Conservation (phyloP, 2,113 vertebrate species). For the Toxotes chatareus region DNA sequence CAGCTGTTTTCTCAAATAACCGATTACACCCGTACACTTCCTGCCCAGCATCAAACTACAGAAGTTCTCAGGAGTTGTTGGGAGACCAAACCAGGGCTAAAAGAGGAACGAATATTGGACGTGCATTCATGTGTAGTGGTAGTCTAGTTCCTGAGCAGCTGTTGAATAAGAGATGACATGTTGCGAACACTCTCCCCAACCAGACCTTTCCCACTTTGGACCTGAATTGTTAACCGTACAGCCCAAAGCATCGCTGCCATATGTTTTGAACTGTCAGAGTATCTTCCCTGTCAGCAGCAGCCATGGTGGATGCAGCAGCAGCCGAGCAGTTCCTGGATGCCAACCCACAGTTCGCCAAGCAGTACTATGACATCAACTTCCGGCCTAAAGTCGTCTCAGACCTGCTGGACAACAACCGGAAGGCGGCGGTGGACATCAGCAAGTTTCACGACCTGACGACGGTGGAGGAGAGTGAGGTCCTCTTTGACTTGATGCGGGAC, state of each 20-base stretch:
- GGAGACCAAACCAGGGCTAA: neutral
- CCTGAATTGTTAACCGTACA: neutral
- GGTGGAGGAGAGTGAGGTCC: slow-evolving; percentile 90
- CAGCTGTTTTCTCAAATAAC: neutral
- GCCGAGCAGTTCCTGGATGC: slow-evolving; percentile 91
- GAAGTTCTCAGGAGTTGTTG: neutral
- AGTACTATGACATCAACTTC: slow-evolving; percentile 86
- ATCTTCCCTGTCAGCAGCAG: slow-evolving; percentile 24
- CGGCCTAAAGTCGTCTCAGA: slow-evolving; percentile 85
- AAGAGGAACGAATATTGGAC: neutral
- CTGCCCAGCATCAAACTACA: neutral
- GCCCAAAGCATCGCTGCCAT: neutral
- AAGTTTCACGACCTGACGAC: slow-evolving; percentile 78
- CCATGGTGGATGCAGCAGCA: slow-evolving; percentile 83
- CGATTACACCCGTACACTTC: neutral
- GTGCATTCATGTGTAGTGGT: accelerated
- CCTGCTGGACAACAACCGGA: slow-evolving; percentile 81
- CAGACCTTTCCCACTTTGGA: neutral
- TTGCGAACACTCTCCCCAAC: neutral
- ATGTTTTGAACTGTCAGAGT: neutral
- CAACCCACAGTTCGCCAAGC: slow-evolving; percentile 88
- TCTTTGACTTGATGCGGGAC: slow-evolving; percentile 90
- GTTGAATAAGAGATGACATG: neutral
- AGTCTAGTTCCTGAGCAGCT: neutral
- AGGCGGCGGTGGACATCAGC: slow-evolving; percentile 78